phyloP scores from a whole-genome alignment of 1,140 invertebrate genomes.

The Drosophila seguyi region DNA sequence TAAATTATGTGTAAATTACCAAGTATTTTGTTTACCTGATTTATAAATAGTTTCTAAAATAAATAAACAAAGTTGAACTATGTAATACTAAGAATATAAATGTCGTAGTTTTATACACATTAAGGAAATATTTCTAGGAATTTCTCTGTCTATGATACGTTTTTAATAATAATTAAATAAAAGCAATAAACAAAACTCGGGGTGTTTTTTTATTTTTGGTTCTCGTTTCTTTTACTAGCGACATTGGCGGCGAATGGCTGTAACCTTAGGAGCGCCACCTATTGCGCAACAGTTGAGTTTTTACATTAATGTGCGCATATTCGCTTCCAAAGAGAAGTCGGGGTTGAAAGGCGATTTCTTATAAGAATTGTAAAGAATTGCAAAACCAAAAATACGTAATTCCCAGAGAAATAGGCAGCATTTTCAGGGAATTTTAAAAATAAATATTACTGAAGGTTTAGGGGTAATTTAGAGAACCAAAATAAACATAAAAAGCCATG shows the following conservation, averaged over 20 bases:
- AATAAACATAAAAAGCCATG: neutral
- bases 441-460: neutral
- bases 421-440: neutral
- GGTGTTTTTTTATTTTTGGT: neutral
- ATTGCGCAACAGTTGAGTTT: conserved; percentile 23
- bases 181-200: neutral
- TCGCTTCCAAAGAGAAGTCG: conserved; percentile 25
- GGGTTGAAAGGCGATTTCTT: conserved; percentile 55
- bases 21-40: neutral
- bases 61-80: neutral
- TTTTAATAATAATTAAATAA: neutral
- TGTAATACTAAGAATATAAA: neutral
- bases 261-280: conserved; percentile 58
- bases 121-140: neutral
- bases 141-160: neutral
- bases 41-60: neutral
- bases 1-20: neutral
- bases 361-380: conserved; percentile 48
- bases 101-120: too few species aligned
- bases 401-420: neutral
- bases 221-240: conserved; percentile 13
- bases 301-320: conserved; percentile 51
- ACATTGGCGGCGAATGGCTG: conserved; percentile 31
- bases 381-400: neutral
- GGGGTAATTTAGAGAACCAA: neutral